Conservation (phyloP, 2,888 invertebrate genomes). For the Microplitis deprimator region DNA sequence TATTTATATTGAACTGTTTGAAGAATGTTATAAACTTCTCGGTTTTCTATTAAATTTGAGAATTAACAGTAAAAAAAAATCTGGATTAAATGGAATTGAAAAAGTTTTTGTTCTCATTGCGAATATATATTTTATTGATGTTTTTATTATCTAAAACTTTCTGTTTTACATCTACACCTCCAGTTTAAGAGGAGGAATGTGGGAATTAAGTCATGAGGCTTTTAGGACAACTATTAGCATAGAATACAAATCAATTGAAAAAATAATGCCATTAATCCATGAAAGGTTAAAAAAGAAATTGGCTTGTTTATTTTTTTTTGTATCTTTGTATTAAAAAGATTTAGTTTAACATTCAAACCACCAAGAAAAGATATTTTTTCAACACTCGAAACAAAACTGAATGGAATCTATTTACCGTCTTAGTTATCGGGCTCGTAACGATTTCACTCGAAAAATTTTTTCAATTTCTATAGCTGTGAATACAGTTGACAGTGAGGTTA, state of each 20-base stretch:
- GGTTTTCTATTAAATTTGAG: not conserved
- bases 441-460: constrained; percentile 29
- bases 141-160: not conserved
- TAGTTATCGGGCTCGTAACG: constrained; percentile 19
- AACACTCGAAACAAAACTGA: not conserved
- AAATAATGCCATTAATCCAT: not conserved
- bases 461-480: constrained; percentile 7
- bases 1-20: not conserved
- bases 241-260: not conserved
- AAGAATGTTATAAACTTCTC: not conserved
- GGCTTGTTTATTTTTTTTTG: too few species aligned
- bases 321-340: not conserved
- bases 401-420: not conserved
- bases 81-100: too few species aligned
- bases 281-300: too few species aligned
- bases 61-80: not conserved
- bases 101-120: too few species aligned
- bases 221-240: not conserved
- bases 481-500: constrained; percentile 19
- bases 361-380: not conserved
- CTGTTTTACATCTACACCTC: not conserved
- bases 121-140: too few species aligned
- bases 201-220: constrained; percentile 30
- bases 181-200: constrained; percentile 3
- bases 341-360: not conserved